Base-by-base conservation (phyloP, 1,140 invertebrate species). In the Drosophila virilis region DNA sequence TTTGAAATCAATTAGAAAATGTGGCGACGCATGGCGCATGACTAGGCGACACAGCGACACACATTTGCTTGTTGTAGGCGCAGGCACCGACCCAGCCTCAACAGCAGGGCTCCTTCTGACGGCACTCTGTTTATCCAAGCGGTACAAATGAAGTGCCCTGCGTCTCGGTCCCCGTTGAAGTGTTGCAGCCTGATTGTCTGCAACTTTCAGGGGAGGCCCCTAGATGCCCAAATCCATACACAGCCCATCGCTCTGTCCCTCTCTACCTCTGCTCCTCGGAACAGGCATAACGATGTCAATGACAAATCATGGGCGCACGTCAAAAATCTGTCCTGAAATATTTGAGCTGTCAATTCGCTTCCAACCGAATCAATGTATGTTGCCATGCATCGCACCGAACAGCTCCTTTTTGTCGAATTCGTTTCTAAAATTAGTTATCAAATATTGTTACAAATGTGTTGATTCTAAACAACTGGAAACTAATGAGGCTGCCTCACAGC, bases 381-480 rank as follows among this genome's bases (percentile, higher is more conserved):
- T 33, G 40, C 45, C 40, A 46, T 28, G 17, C 37, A 13, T 8
- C 33, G 22, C 28, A 12, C 57, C 32, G n/a, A 35, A 17, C 22
- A 35, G 46, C 52, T 71, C 51, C 43, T 71, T 69, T 57, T 12
- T 43, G 38, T 65, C 35, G 40, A 66, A 15, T 73, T 22, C 32
- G 45, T 32, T 73, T 85, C 90, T 91, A 91, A 91, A 91, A 91
- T 91, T 91, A 91, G 90, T 91, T 91, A 74, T 72, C 69, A 91
- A 91, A 91, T 91, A 91, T 91, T 91, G 86, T 91, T 91, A 91
- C 90, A 91, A 91, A 90, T 91, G 90, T 91, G 83, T 80, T 90
- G 86, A 91, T 78, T 91, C 82, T 66, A 91, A 90, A 88, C 90
- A 91, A 91, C 84, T 89, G 84, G 66, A 73, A 54, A 73, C 64